Evolutionary conservation across 2,797 vertebrate species (phyloP), one percentile per base, ranked within the genome.

Genomic region (Masticophis lateralis): DNA sequence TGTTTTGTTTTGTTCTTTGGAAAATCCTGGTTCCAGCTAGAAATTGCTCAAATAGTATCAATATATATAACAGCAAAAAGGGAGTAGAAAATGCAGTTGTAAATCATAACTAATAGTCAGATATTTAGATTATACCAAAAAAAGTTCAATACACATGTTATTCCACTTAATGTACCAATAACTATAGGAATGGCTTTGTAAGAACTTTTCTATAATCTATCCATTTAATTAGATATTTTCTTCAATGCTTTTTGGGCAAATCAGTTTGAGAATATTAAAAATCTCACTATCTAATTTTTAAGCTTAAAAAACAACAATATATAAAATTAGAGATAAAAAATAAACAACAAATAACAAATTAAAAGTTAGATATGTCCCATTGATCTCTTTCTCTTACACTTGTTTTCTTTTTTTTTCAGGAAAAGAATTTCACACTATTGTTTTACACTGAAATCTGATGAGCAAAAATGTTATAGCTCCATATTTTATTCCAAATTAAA

Each of bases 401-500:
- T 96, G 69, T 10, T 12, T 28, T 66, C 0, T 91, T 94, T 91
- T 94, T 95, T 91, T 89, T 95, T 94, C 91, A 96, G 93, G 91
- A 96, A 96, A 94, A 93, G 47, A 95, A 86, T 56, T 93, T 92
- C 88, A 56, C 4, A 79, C 92, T 92, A 16, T 0, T 63, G 94
- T 94, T 95, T 91, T 93, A n/a, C n/a, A 0, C 0, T 0, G 51
- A 94, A 93, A 91, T 51, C 93, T 95, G 94, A 95, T 94, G 96
- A 96, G 95, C 94, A 96, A 92, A 91, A 94, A 86, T 27, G 22
- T 91, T 93, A 91, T 37, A 95, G 92, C 95, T 93, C 95, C 94
- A 95, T 95, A 89, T 66, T 94, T 94, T 74, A 95, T 91, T 96
- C 91, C 90, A 94, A 95, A 96, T 92, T 91, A 94, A 96, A 95